Evolutionary conservation across 2,888 invertebrate genomes (phyloP).

Genomic region (Acleris sparsana): DNA sequence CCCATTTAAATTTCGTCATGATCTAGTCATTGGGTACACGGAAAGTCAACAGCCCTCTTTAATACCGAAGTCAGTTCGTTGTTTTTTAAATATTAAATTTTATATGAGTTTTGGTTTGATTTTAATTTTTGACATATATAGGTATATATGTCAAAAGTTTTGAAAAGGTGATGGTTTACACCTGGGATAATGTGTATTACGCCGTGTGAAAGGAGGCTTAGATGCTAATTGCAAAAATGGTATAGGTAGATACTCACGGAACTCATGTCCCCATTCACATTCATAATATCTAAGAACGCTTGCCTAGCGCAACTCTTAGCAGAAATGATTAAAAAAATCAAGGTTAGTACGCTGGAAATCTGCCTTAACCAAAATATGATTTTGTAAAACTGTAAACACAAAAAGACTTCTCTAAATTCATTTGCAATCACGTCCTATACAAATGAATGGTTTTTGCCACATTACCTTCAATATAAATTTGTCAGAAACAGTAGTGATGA

Average conservation of each 20-base stretch:
- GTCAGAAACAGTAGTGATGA: slow-evolving; percentile 50
- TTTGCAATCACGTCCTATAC: neutral
- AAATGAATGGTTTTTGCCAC: neutral
- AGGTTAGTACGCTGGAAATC: neutral
- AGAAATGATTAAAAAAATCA: slow-evolving; percentile 5
- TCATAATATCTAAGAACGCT: slow-evolving; percentile 16
- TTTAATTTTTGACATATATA: no score
- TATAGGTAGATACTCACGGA: neutral
- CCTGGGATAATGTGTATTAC: no score
- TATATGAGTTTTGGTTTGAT: no score
- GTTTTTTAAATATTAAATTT: no score
- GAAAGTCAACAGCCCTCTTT: no score
- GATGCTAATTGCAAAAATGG: no score
- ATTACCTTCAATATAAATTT: slow-evolving; percentile 2
- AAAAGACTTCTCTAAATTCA: neutral
- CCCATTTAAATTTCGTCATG: no score
- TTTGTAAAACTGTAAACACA: slow-evolving; percentile 58
- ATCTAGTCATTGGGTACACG: no score
- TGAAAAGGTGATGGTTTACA: no score
- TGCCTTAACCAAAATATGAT: slow-evolving; percentile 49
- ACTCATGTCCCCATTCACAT: neutral
- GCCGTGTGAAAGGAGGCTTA: no score
- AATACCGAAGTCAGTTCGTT: no score
- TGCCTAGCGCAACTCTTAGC: neutral
- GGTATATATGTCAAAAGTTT: no score